Percentiles rank a stretch among this genome's conserved stretches.
phyloP scores from a whole-genome alignment of 2,888 invertebrate species.

The Steinernema hermaphroditum region DNA sequence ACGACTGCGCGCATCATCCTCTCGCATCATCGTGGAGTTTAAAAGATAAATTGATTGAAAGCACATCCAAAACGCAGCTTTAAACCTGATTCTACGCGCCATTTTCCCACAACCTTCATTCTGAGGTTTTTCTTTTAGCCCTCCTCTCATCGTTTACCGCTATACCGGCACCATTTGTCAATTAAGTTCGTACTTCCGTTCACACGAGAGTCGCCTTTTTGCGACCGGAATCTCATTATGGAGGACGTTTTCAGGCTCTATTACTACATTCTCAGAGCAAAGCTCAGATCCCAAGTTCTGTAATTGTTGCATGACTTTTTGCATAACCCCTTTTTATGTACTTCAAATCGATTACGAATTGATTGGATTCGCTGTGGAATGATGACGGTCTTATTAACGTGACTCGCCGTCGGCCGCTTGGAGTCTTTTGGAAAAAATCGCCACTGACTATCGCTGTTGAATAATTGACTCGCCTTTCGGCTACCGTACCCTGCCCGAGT shows the following conservation, averaged over 20 bases:
- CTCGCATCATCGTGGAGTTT: not conserved
- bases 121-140: not conserved
- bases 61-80: not conserved
- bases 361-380: not conserved
- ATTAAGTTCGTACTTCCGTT: constrained; percentile 22
- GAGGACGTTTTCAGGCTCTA: not conserved
- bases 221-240: not conserved
- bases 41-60: not conserved
- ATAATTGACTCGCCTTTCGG: not conserved
- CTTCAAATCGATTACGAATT: not conserved
- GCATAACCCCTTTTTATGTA: not conserved
- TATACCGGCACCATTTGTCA: not conserved
- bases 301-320: too few species aligned
- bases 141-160: constrained; percentile 20
- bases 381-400: not conserved
- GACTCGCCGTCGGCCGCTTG: not conserved
- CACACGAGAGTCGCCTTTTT: constrained; percentile 15
- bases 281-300: too few species aligned
- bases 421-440: not conserved
- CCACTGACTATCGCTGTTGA: not conserved
- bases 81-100: not conserved
- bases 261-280: not conserved
- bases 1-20: constrained; percentile 3
- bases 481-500: not conserved
- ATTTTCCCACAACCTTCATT: constrained; percentile 12